These are phyloP conservation scores for Agrochola lota DNA, from an alignment of 2,888 invertebrate species.

Conservation along the genomic window DNA sequence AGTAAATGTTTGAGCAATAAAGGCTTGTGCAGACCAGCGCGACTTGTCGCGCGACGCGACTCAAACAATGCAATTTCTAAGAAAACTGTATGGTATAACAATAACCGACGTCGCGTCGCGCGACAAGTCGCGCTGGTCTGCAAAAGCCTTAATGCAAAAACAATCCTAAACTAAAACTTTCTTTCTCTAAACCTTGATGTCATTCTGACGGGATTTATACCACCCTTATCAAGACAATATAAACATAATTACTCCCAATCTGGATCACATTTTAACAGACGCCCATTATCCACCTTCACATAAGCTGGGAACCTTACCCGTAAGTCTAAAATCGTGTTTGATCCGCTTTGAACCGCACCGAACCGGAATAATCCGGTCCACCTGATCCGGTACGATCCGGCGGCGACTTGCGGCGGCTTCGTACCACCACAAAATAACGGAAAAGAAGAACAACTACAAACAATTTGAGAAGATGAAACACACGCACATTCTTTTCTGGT, in stretches of 20 bases:
- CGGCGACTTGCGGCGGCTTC: slow-evolving; percentile 83
- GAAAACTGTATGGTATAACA: too few species aligned
- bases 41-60: too few species aligned
- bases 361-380: slow-evolving; percentile 88
- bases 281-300: slow-evolving; percentile 77
- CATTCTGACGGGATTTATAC: background rate
- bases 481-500: background rate
- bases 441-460: slow-evolving; percentile 18
- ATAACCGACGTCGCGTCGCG: too few species aligned
- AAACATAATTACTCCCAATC: slow-evolving; percentile 58
- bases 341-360: slow-evolving; percentile 85
- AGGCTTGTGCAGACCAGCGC: too few species aligned
- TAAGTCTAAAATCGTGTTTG: slow-evolving; percentile 88
- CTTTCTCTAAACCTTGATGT: background rate
- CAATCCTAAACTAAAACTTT: background rate
- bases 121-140: too few species aligned
- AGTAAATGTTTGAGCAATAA: background rate
- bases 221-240: slow-evolving; percentile 32
- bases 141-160: too few species aligned
- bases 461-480: background rate
- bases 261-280: slow-evolving; percentile 73
- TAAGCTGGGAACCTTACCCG: slow-evolving; percentile 80
- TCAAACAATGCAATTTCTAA: too few species aligned
- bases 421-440: slow-evolving; percentile 23
- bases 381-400: slow-evolving; percentile 86